Evolutionary conservation across 2,797 vertebrate species (phyloP).

Genomic region (Scolopax bukidnonensis): DNA sequence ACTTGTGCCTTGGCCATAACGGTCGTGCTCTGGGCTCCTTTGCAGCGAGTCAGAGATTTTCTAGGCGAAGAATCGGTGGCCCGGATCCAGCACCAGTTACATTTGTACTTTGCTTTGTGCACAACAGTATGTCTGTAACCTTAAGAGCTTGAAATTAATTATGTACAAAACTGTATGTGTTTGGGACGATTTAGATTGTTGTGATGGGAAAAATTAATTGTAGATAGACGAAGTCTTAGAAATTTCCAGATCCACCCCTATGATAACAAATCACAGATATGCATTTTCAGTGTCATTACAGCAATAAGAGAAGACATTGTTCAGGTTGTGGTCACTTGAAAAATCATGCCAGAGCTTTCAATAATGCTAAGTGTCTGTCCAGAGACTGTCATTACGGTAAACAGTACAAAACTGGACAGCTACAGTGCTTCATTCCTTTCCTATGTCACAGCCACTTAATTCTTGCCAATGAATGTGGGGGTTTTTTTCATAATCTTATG

Average conservation of each 20-base stretch:
- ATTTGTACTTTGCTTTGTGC: background rate
- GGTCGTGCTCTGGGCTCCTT: background rate
- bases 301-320: background rate
- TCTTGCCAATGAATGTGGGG: constrained; percentile 22
- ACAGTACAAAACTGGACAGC: background rate
- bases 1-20: background rate
- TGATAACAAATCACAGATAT: constrained; percentile 13
- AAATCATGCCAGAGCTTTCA: constrained; percentile 34
- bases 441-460: background rate
- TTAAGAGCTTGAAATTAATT: constrained; percentile 27
- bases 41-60: background rate
- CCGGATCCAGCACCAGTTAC: background rate
- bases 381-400: background rate
- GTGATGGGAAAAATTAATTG: background rate
- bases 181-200: background rate
- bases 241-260: constrained; percentile 35
- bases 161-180: background rate
- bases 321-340: constrained; percentile 20
- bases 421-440: constrained; percentile 34
- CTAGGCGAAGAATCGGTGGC: background rate
- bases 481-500: background rate
- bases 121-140: background rate
- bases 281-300: background rate
- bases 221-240: constrained; percentile 4
- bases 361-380: background rate